Base-by-base conservation (phyloP, 2,888 invertebrate species). In the Penaeus monodon region DNA sequence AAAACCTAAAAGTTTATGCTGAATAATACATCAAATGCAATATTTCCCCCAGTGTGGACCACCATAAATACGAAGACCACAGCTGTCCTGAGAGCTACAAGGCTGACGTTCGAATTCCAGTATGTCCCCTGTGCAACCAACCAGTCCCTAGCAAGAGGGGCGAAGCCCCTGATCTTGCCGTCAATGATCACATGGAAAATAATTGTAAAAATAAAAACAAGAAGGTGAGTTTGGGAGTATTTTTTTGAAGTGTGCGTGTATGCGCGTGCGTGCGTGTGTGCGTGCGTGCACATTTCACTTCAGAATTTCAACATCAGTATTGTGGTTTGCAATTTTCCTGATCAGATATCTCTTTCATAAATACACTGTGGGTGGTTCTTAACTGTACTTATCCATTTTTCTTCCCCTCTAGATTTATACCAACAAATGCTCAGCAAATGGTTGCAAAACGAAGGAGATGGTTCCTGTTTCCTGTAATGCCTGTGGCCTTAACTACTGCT, bases 91-190 rank as follows among this genome's bases (percentile, higher is more conserved):
- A 89, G 49, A 78, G 86, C 24, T 81, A 86, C 73, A 38, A 44
- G 27, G 84, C 84, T 22, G 89, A 89, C 79, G 88, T 86, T 27
- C 86, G 83, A 68, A 85, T 89, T 3, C 89, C 89, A n/a, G 84
- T 89, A 33, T 89, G 89, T 57, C 89, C 89, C 7, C 65, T 89
- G 17, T 89, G 89, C 85, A 73, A 89, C 64, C 88, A 89, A 57
- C 86, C 89, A 29, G 89, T 89, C 14, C 86, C 89, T 10, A 86
- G 86, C n/a, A 80, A 82, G 22, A 86, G 86, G 38, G 88, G 85
- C 14, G 79, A 86, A 49, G 79, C 88, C 2, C 89, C 89, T 22
- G 89, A 89, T 80, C 77, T 89, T 44, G 89, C 89, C 27, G 88
- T 89, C 68, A 89, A 88, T 68, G 84, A 82, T 29, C 89, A 89